Base-by-base conservation (phyloP, 2,888 invertebrate genomes). In the Oeneis ivallda region DNA sequence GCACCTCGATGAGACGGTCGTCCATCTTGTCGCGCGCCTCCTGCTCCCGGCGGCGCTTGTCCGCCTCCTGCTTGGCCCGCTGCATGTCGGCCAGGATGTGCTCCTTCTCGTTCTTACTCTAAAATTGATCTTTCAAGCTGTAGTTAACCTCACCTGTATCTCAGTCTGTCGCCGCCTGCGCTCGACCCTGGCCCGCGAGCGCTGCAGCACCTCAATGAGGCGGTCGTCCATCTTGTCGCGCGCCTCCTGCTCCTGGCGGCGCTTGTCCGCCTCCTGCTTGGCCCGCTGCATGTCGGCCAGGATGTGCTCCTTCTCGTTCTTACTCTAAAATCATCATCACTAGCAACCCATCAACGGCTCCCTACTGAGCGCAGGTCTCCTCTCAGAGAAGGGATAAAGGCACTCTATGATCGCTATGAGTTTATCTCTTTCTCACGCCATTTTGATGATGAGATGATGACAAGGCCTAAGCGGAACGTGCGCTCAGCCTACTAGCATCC, bases 81-180 rank as follows among this genome's bases (percentile, higher is more conserved):
- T 80, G 70, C 79, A 88, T 86, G 78, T 85, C 87, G 1, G 70
- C 39, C 70, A 75, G 78, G 64, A 90, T 89, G 47, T 86, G 86
- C 0, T 75, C 77, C 70, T 82, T 89, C 66, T 84, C 87, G 0
- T 74, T 76, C 6, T 74, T 80, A 78, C 76, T 82, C 89, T 89
- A 67, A 0, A 53, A 59, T 3, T 26, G 26, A 26, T 26, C 26
- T 26, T 26, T 26, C 26, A 26, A 26, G 26, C 2, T 26, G 3
- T 26, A 26, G 3, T 5, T 26, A 26, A 0, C 19, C 8, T 7
- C 19, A 89, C 91, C 53, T 82, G 80, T 9, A 75, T 70, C 73
- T 89, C 88, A 0, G 87, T 87, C 65, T 79, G 69, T 56, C 74
- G 78, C 41, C 86, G 75, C 41, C 61, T 70, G 13, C 53, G 56